Evolutionary conservation across 2,888 invertebrate genomes (phyloP), one percentile per base, ranked within the genome.

Genomic region (Pollenia angustigena): DNA sequence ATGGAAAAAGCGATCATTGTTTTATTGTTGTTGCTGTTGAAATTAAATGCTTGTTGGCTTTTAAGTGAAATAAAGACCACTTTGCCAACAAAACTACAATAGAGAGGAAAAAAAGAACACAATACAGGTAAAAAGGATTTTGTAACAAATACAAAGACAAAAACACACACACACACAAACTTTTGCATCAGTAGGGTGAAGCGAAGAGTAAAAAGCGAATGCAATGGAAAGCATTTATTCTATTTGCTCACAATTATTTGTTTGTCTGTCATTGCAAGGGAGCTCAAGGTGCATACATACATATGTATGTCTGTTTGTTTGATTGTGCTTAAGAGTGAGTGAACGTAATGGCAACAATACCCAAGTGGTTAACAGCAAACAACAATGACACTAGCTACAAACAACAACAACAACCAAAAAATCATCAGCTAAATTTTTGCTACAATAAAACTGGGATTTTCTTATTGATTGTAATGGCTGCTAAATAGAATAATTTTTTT

Each of bases 21-120:
- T 69, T 82, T 42, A 62, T 76, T 50, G 76, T 23, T 64, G 54
- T 71, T 66, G 81, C 32, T 81, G 71, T 75, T 82, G 60, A 78
- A 76, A 85, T 81, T 81, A 85, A 85, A 81, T 81, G 80, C 74
- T 71, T 81, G 80, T 71, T 85, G 85, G 75, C 69, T 81, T 81
- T 81, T 66, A 75, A 85, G 75, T 81, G 69, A 81, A 76, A 85
- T 85, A 76, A 85, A 71, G 64, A 85, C 71, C 71, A 48, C 80
- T 85, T 85, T 81, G 40, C 56, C 72, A 78, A 76, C 44, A 42
- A 62, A 71, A 71, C 10, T 54, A 64, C 54, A 62, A 62, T 12
- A n/a, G n/a, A 12, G 69, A n/a, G 6, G 32, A 75, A 72, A 32
- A 12, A 23, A 48, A 12, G 12, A 4, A 62, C 7, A 32, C 9